phyloP scores from a whole-genome alignment of 2,888 invertebrate species.

The Meliscaeva auricollis region DNA sequence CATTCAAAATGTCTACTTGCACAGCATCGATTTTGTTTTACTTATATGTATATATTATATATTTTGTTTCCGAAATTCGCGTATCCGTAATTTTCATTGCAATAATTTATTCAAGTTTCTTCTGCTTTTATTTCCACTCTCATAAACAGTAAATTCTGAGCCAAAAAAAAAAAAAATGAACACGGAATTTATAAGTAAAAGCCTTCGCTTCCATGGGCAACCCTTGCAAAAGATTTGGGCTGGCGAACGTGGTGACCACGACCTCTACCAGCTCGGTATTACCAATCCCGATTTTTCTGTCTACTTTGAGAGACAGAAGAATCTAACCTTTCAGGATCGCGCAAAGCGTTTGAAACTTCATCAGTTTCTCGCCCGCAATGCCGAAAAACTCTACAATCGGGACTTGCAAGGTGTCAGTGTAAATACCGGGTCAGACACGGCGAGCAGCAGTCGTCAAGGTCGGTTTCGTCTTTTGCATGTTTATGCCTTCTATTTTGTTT shows the following conservation, averaged over 20 bases:
- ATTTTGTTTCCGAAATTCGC: no score
- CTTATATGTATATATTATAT: no score
- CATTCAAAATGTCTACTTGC: no score
- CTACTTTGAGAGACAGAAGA: slow-evolving; percentile 92
- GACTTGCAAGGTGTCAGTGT: slow-evolving; percentile 84
- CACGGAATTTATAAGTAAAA: slow-evolving; percentile 86
- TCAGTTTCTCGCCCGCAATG: slow-evolving; percentile 94
- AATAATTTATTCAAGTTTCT: neutral
- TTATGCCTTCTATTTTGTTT: neutral
- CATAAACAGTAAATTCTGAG: neutral
- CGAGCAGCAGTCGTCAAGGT: slow-evolving; percentile 58
- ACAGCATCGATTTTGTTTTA: no score
- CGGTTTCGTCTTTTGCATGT: slow-evolving; percentile 15
- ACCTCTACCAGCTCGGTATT: slow-evolving; percentile 87
- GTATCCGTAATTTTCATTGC: no score
- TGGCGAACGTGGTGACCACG: slow-evolving; percentile 91
- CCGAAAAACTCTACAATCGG: slow-evolving; percentile 89
- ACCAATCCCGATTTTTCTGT: slow-evolving; percentile 89
- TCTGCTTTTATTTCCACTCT: neutral
- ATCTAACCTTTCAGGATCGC: slow-evolving; percentile 92
- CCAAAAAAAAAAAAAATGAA: slow-evolving; percentile 78
- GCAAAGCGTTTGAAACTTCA: slow-evolving; percentile 93
- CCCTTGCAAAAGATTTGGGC: slow-evolving; percentile 95
- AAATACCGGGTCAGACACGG: slow-evolving; percentile 37
- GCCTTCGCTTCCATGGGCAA: slow-evolving; percentile 94